These are phyloP conservation scores for Hipparchia sbordonii DNA, from an alignment of 2,888 invertebrate species.

Conservation along the genomic window DNA sequence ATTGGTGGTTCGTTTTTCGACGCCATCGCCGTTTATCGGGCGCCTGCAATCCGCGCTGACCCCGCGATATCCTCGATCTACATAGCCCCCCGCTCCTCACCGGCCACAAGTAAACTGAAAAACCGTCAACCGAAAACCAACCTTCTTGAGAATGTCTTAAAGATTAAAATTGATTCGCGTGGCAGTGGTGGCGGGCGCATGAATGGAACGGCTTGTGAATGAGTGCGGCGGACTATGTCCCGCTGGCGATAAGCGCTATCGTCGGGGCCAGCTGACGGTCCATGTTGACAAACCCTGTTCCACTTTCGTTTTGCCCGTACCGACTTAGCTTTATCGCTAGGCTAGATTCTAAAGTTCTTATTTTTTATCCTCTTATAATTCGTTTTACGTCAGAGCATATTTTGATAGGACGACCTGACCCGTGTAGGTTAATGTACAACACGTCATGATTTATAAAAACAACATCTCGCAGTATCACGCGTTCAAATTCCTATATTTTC, in stretches of 20 bases:
- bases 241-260: slow-evolving; percentile 79
- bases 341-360: slow-evolving; percentile 35
- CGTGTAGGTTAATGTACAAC: slow-evolving; percentile 6
- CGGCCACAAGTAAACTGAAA: slow-evolving; percentile 25
- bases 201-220: slow-evolving; percentile 81
- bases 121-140: slow-evolving; percentile 51
- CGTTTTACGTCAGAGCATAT: slow-evolving; percentile 16
- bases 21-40: slow-evolving; percentile 48
- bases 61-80: slow-evolving; percentile 81
- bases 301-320: slow-evolving; percentile 68
- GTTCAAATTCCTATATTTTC: background rate
- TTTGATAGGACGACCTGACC: slow-evolving; percentile 24
- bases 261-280: slow-evolving; percentile 78
- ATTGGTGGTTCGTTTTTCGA: slow-evolving; percentile 27
- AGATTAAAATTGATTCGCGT: slow-evolving; percentile 53
- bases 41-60: slow-evolving; percentile 82
- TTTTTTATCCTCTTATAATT: slow-evolving; percentile 11
- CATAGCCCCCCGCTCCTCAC: slow-evolving; percentile 62
- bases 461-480: background rate
- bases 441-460: slow-evolving; percentile 13
- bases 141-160: slow-evolving; percentile 56
- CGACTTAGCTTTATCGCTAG: slow-evolving; percentile 71
- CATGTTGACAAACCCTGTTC: slow-evolving; percentile 81
- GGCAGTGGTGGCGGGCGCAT: slow-evolving; percentile 64
- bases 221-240: slow-evolving; percentile 77